Conservation (phyloP, 1,140 invertebrate species). For the Nixonia krombeini region DNA sequence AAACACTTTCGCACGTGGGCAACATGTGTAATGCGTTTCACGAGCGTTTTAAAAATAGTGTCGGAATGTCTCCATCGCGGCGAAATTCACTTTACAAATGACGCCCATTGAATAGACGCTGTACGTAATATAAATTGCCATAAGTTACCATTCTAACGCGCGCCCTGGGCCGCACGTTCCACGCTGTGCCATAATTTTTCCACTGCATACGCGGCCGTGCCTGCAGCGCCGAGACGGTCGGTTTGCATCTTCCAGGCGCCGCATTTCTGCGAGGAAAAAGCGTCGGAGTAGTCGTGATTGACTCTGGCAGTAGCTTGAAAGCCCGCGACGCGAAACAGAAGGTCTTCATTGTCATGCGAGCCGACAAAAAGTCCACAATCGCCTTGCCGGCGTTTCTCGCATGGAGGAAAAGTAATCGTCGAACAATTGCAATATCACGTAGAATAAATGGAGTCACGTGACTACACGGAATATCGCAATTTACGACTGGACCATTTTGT, state of each 20-base stretch:
- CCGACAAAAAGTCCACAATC: no score
- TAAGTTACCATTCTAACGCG: slow-evolving; percentile 24
- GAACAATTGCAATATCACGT: no score
- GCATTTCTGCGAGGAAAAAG: slow-evolving; percentile 35
- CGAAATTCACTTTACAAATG: slow-evolving; percentile 27
- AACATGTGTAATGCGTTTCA: slow-evolving; percentile 24
- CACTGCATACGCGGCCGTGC: slow-evolving; percentile 7
- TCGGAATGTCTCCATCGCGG: slow-evolving; percentile 1
- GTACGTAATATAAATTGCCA: slow-evolving; percentile 30
- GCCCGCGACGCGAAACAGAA: slow-evolving; percentile 12
- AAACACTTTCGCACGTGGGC: slow-evolving; percentile 19
- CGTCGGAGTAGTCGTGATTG: slow-evolving; percentile 28
- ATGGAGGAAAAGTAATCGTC: no score
- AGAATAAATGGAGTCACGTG: no score
- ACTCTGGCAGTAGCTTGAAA: slow-evolving; percentile 37
- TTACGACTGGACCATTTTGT: no score
- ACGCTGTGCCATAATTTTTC: slow-evolving; percentile 21
- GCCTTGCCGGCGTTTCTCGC: no score
- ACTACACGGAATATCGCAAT: no score
- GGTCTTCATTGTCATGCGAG: no score
- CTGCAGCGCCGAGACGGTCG: slow-evolving; percentile 22
- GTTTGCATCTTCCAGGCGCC: slow-evolving; percentile 24
- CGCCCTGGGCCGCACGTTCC: slow-evolving; percentile 7
- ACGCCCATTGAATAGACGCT: slow-evolving; percentile 18
- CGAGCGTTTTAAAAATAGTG: slow-evolving; percentile 31